Evolutionary conservation across 2,888 invertebrate genomes (phyloP), one percentile per base, ranked within the genome.

Genomic region (Epinotia brunnichana): DNA sequence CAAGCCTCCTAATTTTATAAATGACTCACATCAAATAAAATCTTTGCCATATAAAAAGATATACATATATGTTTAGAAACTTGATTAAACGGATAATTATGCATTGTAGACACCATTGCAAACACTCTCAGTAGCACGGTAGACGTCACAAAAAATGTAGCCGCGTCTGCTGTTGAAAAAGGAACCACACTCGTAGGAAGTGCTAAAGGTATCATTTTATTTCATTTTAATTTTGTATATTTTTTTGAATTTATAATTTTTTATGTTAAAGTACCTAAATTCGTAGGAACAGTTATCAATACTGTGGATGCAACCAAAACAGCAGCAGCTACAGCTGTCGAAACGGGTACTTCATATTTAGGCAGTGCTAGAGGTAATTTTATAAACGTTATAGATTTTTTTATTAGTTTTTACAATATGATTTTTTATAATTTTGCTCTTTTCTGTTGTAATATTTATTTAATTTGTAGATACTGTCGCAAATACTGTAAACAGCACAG

Each of bases 231-330:
- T 74, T 74, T 19, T 75, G 35, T 57, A 53, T 21, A 21, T 44
- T 48, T 17, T 15, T 35, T 57, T 35, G 4, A 11, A 5, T 41
- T 53, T 15, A 9, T 29, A 13, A 19, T 64, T 29, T 17, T 29
- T 44, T 62, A 10, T 10, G 3, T 29, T 29, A 29, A 48, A n/a
- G 10, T 7, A 29, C n/a, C 3, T 10, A 29, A 48, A 62, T 5
- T 82, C 81, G 71, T 87, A 88, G 89, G 87, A 74, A 83, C 86
- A 1, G 82, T 88, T 74, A 74, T 83, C 56, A 85, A 79, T 70
- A 86, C 87, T 51, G 81, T 89, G 77, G 87, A 86, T 73, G 84
- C 86, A n/a, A 85, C 87, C n/a, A 87, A 86, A 77, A 85, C 81
- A 76, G 80, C 82, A 44, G 85, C 88, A 5, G 80, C 84, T 11